These are phyloP conservation scores for Aplysia californica DNA, from an alignment of 1,140 invertebrate species.

Conservation along the genomic window DNA sequence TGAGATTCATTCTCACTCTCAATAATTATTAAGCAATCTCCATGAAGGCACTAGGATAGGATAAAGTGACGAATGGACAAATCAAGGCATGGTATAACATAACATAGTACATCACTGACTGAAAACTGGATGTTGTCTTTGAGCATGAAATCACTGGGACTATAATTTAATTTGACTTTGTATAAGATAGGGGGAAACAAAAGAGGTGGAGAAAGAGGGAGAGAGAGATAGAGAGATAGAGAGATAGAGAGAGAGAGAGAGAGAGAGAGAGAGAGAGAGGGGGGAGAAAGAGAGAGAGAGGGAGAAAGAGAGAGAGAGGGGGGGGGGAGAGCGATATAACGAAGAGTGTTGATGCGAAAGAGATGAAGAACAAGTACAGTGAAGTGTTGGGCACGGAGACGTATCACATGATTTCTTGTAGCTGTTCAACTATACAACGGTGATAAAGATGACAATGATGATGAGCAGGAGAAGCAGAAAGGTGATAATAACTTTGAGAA, in stretches of 20 bases:
- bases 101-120: no score
- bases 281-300: background rate
- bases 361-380: no score
- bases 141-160: background rate
- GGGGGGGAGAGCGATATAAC: background rate
- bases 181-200: background rate
- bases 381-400: background rate
- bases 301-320: background rate
- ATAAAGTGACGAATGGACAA: no score
- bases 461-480: background rate
- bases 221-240: no score
- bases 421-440: background rate
- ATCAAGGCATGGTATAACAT: no score
- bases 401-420: background rate
- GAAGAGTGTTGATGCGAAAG: background rate
- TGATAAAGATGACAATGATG: background rate
- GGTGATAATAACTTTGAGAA: background rate
- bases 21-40: no score
- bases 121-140: background rate
- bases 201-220: no score
- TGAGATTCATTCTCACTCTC: no score
- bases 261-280: background rate
- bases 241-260: no score
- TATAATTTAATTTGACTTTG: background rate
- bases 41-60: no score